Evolutionary conservation across 2,113 vertebrate genomes (phyloP).

Genomic region (Hydropotes inermis): DNA sequence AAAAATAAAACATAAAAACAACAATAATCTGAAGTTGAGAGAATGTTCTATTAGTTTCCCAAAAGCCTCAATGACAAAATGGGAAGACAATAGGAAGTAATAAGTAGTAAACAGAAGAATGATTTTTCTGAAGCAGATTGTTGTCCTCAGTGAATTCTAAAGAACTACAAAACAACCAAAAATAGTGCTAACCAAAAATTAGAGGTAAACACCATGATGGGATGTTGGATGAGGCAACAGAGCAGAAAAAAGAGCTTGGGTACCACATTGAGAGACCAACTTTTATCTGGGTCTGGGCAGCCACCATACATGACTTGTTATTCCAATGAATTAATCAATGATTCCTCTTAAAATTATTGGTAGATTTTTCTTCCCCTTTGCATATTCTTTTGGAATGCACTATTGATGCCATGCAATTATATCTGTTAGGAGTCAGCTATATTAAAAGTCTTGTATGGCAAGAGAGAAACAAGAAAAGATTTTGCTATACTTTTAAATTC

Average conservation of each 20-base stretch:
- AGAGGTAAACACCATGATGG: background rate
- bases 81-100: background rate
- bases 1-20: background rate
- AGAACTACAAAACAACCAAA: background rate
- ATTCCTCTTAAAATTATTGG: background rate
- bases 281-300: background rate
- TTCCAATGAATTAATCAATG: background rate
- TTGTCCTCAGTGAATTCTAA: background rate
- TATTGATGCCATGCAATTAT: background rate
- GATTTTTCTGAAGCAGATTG: background rate
- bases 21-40: background rate
- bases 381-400: background rate
- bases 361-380: background rate
- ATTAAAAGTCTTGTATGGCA: constrained; percentile 14
- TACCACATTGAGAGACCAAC: background rate
- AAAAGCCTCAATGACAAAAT: background rate
- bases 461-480: background rate
- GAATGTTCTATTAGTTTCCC: background rate
- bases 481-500: constrained; percentile 56
- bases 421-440: background rate
- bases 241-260: background rate
- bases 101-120: background rate
- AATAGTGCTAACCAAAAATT: background rate
- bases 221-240: background rate
- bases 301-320: background rate